These are phyloP conservation scores for Antitype chi DNA, from an alignment of 2,888 invertebrate genomes.

Conservation along the genomic window DNA sequence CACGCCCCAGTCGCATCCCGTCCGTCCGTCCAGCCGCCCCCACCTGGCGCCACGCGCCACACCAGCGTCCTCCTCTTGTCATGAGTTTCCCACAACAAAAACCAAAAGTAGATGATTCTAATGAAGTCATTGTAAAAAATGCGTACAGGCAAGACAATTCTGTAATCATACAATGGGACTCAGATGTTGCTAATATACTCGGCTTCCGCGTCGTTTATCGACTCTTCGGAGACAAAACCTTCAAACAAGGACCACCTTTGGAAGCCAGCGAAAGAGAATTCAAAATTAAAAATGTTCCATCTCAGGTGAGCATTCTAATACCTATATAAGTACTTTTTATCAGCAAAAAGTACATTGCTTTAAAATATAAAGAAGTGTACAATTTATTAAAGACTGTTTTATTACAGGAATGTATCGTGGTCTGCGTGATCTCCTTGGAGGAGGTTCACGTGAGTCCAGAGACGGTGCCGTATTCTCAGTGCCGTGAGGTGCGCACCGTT, in stretches of 20 bases:
- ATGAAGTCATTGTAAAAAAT: slow-evolving; percentile 96
- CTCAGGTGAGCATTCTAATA: slow-evolving; percentile 91
- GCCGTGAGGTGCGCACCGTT: slow-evolving; percentile 96
- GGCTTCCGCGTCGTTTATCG: slow-evolving; percentile 97
- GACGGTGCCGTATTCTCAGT: slow-evolving; percentile 96
- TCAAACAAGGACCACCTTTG: slow-evolving; percentile 97
- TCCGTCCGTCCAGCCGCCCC: slow-evolving; percentile 84
- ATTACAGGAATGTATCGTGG: slow-evolving; percentile 96
- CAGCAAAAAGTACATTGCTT: neutral
- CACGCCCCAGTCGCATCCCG: slow-evolving; percentile 78
- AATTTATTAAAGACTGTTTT: slow-evolving; percentile 25
- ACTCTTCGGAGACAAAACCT: slow-evolving; percentile 96
- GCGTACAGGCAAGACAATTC: slow-evolving; percentile 96
- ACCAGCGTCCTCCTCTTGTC: slow-evolving; percentile 93
- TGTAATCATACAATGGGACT: slow-evolving; percentile 97
- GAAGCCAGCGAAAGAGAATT: slow-evolving; percentile 97
- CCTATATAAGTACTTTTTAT: neutral
- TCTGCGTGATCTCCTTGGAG: slow-evolving; percentile 97
- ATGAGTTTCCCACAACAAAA: slow-evolving; percentile 93
- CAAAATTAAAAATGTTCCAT: slow-evolving; percentile 97
- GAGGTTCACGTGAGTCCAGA: slow-evolving; percentile 97
- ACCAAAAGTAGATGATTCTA: slow-evolving; percentile 92
- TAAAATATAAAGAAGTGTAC: neutral
- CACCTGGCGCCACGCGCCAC: slow-evolving; percentile 87
- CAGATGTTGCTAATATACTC: slow-evolving; percentile 96